Evolutionary conservation across 2,113 vertebrate genomes (phyloP).

Genomic region (Caranx ignobilis): DNA sequence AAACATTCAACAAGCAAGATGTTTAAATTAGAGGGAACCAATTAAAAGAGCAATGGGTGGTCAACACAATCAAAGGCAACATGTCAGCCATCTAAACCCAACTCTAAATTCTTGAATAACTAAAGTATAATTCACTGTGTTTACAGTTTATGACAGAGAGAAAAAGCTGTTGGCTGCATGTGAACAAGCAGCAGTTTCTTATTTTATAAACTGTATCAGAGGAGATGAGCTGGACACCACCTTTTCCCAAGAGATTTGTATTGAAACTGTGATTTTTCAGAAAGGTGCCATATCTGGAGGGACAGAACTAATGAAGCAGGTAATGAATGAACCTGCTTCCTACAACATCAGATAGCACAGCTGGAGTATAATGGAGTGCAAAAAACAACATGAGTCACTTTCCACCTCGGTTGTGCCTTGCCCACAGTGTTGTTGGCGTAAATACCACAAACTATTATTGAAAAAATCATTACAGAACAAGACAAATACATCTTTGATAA

Average conservation of each 20-base stretch:
- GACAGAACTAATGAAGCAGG: slow-evolving; percentile 73
- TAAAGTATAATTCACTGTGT: slow-evolving; percentile 5
- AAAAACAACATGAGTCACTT: slow-evolving; percentile 67
- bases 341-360: slow-evolving; percentile 67
- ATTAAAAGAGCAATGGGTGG: slow-evolving; percentile 38
- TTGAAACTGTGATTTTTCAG: slow-evolving; percentile 10
- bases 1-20: slow-evolving; percentile 25
- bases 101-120: slow-evolving; percentile 33
- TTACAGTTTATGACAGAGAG: background rate
- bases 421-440: slow-evolving; percentile 34
- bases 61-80: slow-evolving; percentile 46
- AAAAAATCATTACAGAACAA: slow-evolving; percentile 45
- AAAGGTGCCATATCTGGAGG: slow-evolving; percentile 68
- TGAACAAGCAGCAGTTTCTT: slow-evolving; percentile 20
- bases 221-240: background rate
- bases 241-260: background rate
- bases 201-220: slow-evolving; percentile 3
- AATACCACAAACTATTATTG: slow-evolving; percentile 55
- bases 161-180: slow-evolving; percentile 14
- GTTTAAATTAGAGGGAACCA: slow-evolving; percentile 45
- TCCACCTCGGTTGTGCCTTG: slow-evolving; percentile 36
- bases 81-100: slow-evolving; percentile 35
- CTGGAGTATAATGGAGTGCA: slow-evolving; percentile 71
- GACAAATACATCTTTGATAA: slow-evolving; percentile 50
- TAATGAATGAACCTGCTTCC: slow-evolving; percentile 73